phyloP scores from a whole-genome alignment of 1,140 invertebrate species.

The Nasonia vitripennis region DNA sequence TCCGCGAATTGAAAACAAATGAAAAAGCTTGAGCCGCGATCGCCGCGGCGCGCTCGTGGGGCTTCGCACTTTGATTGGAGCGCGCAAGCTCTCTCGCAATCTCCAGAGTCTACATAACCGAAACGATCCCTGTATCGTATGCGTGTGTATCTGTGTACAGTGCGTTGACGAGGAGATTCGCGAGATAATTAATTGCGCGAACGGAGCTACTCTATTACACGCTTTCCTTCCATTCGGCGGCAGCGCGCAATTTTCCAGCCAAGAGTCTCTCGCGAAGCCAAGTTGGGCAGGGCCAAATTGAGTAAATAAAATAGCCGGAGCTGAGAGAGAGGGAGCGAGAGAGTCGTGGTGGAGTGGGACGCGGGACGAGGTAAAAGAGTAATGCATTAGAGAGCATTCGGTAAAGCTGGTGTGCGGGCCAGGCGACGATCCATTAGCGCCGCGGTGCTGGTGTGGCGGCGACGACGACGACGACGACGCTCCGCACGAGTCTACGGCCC shows the following conservation, averaged over 20 bases:
- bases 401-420: neutral
- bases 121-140: neutral
- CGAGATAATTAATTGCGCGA: too few relatives aligned
- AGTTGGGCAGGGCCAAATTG: neutral
- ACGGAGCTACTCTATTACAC: too few relatives aligned
- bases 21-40: conserved; percentile 16
- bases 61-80: neutral
- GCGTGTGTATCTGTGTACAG: neutral
- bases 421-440: conserved; percentile 48
- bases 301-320: conserved; percentile 31
- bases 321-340: conserved; percentile 8
- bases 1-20: conserved; percentile 40
- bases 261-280: neutral
- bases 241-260: too few relatives aligned
- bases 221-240: too few relatives aligned
- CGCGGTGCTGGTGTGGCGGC: neutral
- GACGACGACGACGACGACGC: too few relatives aligned
- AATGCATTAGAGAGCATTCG: conserved; percentile 40
- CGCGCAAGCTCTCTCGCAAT: neutral
- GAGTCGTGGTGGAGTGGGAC: neutral
- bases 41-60: neutral
- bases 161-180: neutral
- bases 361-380: conserved; percentile 7
- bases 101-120: neutral
- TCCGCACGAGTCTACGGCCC: neutral